These are phyloP conservation scores for Anaspis maculata DNA, from an alignment of 2,888 invertebrate genomes.

Conservation along the genomic window DNA sequence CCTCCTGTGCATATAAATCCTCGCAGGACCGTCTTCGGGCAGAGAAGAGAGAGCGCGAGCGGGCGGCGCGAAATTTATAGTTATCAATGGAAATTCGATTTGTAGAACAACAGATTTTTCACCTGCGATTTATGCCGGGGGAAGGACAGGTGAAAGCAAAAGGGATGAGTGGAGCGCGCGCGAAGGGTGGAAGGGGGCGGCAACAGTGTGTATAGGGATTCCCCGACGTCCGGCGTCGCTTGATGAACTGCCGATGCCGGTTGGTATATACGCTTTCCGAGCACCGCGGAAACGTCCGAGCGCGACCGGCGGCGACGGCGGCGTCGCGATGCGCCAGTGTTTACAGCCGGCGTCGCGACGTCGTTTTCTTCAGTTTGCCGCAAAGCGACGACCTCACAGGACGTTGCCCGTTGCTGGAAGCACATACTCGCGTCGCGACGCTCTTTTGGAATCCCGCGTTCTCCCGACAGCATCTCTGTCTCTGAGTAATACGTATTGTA, in stretches of 20 bases:
- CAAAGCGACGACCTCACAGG: conserved; percentile 25
- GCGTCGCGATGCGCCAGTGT: conserved; percentile 39
- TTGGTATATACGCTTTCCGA: too few species aligned
- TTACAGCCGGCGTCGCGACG: conserved; percentile 38
- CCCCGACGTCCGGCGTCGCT: conserved; percentile 30
- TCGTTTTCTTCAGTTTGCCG: conserved; percentile 37
- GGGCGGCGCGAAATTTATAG: conserved; percentile 35
- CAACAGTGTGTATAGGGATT: conserved; percentile 30
- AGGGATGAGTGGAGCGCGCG: too few species aligned
- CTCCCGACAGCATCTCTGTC: too few species aligned
- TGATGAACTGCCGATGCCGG: conserved; percentile 28
- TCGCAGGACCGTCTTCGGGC: too few species aligned
- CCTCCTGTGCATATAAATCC: too few species aligned
- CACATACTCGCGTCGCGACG: too few species aligned
- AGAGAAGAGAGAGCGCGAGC: too few species aligned
- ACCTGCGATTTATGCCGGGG: conserved; percentile 31
- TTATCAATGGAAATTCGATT: conserved; percentile 38
- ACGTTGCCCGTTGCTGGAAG: conserved; percentile 6
- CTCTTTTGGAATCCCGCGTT: too few species aligned
- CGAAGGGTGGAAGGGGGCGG: too few species aligned
- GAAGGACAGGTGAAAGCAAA: too few species aligned
- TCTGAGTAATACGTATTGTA: too few species aligned
- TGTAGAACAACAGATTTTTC: conserved; percentile 37
- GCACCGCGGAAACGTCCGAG: conserved; percentile 20
- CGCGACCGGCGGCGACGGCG: conserved; percentile 16